Conservation (phyloP, 2,888 invertebrate genomes). For the Tinea semifulvella region DNA sequence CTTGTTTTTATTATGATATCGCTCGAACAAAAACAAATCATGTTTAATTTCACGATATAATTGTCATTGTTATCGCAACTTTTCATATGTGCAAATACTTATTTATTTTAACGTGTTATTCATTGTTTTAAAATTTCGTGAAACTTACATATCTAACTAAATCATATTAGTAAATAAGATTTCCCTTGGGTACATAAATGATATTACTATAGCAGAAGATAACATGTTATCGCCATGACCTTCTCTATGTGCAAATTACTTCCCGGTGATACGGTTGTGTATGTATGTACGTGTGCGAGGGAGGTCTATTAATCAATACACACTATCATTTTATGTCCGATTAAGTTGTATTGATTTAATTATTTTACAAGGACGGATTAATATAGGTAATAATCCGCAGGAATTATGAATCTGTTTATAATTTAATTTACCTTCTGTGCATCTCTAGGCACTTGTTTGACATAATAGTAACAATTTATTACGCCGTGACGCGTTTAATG, state of each 20-base stretch:
- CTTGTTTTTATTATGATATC: not conserved
- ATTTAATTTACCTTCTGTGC: not conserved
- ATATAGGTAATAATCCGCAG: not conserved
- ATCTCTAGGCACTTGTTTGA: too few species aligned
- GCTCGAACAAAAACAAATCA: not conserved
- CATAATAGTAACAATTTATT: too few species aligned
- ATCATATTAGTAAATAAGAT: constrained; percentile 6
- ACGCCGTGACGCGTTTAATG: too few species aligned
- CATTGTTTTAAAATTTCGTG: too few species aligned
- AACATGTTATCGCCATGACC: constrained; percentile 52
- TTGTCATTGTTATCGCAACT: too few species aligned
- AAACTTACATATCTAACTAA: constrained; percentile 8
- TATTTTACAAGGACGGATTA: constrained; percentile 12
- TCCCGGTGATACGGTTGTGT: constrained; percentile 43
- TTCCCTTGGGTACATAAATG: constrained; percentile 8
- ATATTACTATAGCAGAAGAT: constrained; percentile 16
- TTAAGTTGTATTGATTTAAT: constrained; percentile 10
- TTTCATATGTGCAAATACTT: not conserved
- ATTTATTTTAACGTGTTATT: not conserved
- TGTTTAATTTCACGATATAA: not conserved
- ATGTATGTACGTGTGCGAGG: constrained; percentile 23
- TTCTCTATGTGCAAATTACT: constrained; percentile 55
- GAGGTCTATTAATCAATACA: constrained; percentile 7
- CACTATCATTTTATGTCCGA: not conserved
- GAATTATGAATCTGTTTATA: not conserved